Percentiles rank a stretch among this genome's conserved stretches.
These are phyloP conservation scores for Tetrapedia diversipes DNA, from an alignment of 2,888 invertebrate species.

Conservation along the genomic window DNA sequence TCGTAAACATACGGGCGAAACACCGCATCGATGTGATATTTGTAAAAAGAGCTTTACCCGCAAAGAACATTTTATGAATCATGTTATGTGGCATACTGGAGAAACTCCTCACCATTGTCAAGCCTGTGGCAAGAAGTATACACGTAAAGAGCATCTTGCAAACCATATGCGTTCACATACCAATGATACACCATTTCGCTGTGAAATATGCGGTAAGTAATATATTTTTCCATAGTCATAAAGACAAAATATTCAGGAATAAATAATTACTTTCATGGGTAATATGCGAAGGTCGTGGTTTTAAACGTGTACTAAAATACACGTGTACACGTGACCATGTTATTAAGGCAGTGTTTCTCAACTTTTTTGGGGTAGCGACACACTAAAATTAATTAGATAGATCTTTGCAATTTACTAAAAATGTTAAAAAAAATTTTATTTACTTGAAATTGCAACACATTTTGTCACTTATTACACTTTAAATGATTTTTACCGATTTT, in stretches of 20 bases:
- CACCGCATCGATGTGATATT: conserved; percentile 90
- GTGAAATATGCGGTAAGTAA: conserved; percentile 90
- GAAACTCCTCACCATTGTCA: conserved; percentile 95
- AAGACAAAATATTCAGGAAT: too few relatives aligned
- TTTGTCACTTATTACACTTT: too few relatives aligned
- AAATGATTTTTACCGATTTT: too few relatives aligned
- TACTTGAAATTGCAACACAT: too few relatives aligned
- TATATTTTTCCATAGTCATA: conserved; percentile 9
- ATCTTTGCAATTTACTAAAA: too few relatives aligned
- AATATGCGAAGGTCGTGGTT: too few relatives aligned
- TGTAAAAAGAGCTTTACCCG: conserved; percentile 91
- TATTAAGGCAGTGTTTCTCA: too few relatives aligned
- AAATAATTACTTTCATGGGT: background rate
- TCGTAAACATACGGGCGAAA: conserved; percentile 90
- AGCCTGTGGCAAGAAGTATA: conserved; percentile 94
- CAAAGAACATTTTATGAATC: conserved; percentile 91
- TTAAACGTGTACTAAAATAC: too few relatives aligned
- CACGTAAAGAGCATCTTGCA: conserved; percentile 93
- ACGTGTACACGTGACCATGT: too few relatives aligned
- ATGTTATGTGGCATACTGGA: conserved; percentile 92
- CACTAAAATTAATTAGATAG: too few relatives aligned
- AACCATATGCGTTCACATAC: conserved; percentile 95
- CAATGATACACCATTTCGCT: conserved; percentile 93
- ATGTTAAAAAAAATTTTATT: too few relatives aligned
- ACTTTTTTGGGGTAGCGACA: too few relatives aligned